Evolutionary conservation across 1,140 invertebrate genomes (phyloP).

Genomic region (Drosophila takahashii): DNA sequence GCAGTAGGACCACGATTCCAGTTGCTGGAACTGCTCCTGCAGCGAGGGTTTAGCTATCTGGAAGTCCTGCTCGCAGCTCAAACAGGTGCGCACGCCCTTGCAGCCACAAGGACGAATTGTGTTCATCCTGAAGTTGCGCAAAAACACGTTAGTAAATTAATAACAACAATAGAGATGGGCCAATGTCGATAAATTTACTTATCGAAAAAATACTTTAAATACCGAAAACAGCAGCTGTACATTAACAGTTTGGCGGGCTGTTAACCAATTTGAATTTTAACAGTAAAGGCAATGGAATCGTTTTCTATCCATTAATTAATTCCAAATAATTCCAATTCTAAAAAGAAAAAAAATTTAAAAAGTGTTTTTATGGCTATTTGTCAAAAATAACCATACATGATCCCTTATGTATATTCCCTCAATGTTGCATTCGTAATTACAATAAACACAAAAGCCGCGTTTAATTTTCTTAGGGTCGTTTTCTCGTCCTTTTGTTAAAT

Average conservation of each 20-base stretch:
- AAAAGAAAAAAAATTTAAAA: too few species aligned
- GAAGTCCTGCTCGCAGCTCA: conserved; percentile 92
- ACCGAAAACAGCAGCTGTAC: neutral
- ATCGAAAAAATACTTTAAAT: neutral
- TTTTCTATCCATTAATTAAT: too few species aligned
- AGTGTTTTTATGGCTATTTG: neutral
- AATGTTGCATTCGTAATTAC: too few species aligned
- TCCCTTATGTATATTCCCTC: too few species aligned
- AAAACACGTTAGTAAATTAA: neutral
- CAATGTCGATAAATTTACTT: neutral
- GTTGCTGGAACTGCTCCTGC: conserved; percentile 83
- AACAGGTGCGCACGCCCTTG: conserved; percentile 95
- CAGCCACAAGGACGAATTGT: conserved; percentile 93
- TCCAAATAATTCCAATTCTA: too few species aligned
- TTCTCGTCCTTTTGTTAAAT: too few species aligned
- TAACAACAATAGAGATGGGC: neutral
- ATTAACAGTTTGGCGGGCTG: neutral
- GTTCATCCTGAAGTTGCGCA: conserved; percentile 86
- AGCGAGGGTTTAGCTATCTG: conserved; percentile 86
- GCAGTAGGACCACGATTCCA: conserved; percentile 90
- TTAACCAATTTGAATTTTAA: neutral
- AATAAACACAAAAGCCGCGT: too few species aligned
- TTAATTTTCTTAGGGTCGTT: too few species aligned
- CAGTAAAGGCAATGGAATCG: neutral
- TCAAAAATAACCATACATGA: neutral